Evolutionary conservation across 2,797 vertebrate genomes (phyloP), one percentile per base, ranked within the genome.

Genomic region (Semotilus atromaculatus): DNA sequence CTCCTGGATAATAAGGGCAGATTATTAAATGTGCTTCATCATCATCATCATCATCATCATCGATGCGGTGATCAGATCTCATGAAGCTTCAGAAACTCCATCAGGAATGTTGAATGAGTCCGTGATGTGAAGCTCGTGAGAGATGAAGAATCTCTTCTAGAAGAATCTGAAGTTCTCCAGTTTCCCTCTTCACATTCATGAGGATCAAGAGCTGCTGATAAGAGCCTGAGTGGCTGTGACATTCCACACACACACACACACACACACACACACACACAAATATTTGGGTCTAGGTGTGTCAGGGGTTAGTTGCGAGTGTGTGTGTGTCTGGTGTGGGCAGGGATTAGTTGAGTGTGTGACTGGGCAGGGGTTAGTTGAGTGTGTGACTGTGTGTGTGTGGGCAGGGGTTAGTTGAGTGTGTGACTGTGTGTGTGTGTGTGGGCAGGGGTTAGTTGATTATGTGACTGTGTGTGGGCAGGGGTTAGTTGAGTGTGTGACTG

Each of bases 191-290:
- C 72, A 23, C 18, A 34, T 29, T 19, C 72, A 74, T 23, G 71
- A 7, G 71, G 21, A 74, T 60, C 45, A 51, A 53, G 21, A 19
- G 48, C 48, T 14, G 29, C 53, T 10, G 40, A 55, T 16, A 75
- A 75, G 48, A 23, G 31, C 31, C 29, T 16, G 31, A 75, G 73
- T 55, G 48, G 55, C 73, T 75, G 29, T 53, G 73, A 75, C 73
- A 71, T 64, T 64, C 5, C 68, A 8, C 11, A 43, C 68, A n/a
- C 64, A 34, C 16, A 66, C 62, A 64, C 60, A 43, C 67, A 43
- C 67, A 8, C 31, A 31, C 66, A 13, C 31, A 10, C 55, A n/a
- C 21, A 58, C 55, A 11, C 55, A 10, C 19, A 55, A 18, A 19
- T 53, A 53, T 53, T 53, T 53, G 48, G 18, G 48, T 43, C 43